Evolutionary conservation across 1,140 invertebrate species (phyloP).

Genomic region (Heliothis subflexa): DNA sequence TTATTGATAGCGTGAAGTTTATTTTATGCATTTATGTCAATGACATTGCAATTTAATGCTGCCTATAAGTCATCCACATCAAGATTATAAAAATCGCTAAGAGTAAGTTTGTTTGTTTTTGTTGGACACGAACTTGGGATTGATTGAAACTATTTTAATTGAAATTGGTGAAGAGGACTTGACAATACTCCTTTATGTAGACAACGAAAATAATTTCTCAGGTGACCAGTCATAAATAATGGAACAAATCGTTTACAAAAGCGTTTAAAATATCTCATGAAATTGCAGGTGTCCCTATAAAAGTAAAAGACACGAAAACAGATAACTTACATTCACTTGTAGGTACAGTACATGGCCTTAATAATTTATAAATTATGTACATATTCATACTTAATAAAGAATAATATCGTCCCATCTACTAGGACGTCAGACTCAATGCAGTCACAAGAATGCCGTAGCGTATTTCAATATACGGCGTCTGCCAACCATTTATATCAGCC

Average conservation of each 20-base stretch:
- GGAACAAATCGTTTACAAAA: background rate
- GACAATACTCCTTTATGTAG: too few relatives aligned
- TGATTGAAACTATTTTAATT: too few relatives aligned
- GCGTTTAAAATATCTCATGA: background rate
- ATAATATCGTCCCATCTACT: constrained; percentile 19
- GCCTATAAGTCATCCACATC: too few relatives aligned
- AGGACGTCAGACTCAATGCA: constrained; percentile 12
- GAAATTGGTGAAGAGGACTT: too few relatives aligned
- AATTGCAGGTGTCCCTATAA: too few relatives aligned
- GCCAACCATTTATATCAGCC: constrained; percentile 39
- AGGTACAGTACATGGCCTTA: background rate
- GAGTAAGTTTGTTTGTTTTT: too few relatives aligned
- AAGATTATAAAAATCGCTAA: too few relatives aligned
- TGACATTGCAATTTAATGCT: too few relatives aligned
- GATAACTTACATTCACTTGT: background rate
- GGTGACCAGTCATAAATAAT: background rate
- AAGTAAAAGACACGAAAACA: background rate
- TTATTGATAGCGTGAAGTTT: too few relatives aligned
- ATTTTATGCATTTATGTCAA: too few relatives aligned
- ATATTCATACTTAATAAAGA: constrained; percentile 26
- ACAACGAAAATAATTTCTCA: too few relatives aligned
- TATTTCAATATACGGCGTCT: constrained; percentile 42
- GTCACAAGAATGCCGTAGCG: constrained; percentile 35
- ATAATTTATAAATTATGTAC: constrained; percentile 7
- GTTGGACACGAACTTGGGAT: too few relatives aligned